Evolutionary conservation across 2,888 invertebrate genomes (phyloP).

Genomic region (Apantesis nais): DNA sequence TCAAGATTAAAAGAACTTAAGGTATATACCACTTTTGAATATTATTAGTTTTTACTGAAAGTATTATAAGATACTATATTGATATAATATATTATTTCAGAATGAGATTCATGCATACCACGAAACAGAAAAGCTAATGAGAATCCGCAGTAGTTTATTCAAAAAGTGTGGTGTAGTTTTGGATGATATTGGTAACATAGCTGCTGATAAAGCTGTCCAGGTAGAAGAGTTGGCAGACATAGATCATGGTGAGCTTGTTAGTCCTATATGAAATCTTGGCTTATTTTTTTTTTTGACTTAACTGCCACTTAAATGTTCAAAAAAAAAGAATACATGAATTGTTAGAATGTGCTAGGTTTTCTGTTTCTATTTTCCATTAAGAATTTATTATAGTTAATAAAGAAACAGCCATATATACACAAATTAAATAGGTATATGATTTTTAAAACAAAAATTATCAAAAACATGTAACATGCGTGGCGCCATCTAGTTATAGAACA

Average conservation of each 20-base stretch:
- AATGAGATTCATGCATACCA: slow-evolving; percentile 76
- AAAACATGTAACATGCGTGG: slow-evolving; percentile 1
- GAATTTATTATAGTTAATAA: neutral
- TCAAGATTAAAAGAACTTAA: slow-evolving; percentile 70
- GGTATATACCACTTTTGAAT: slow-evolving; percentile 51
- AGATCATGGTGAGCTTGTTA: slow-evolving; percentile 25
- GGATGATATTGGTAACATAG: slow-evolving; percentile 64
- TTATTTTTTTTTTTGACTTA: too few species aligned
- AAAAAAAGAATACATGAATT: neutral
- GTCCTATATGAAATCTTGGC: neutral
- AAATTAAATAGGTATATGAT: neutral
- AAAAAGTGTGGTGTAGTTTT: slow-evolving; percentile 72
- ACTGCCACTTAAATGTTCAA: neutral
- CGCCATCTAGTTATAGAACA: slow-evolving; percentile 47
- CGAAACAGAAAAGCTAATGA: slow-evolving; percentile 65
- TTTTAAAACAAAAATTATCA: too few species aligned
- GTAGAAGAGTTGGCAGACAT: slow-evolving; percentile 37
- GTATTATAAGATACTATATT: neutral
- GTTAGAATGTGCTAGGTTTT: neutral
- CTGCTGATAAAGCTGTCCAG: slow-evolving; percentile 70
- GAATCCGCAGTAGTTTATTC: slow-evolving; percentile 65
- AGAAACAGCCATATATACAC: neutral
- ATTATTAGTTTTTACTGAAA: neutral
- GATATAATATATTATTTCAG: slow-evolving; percentile 52
- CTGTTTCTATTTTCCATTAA: neutral